Conservation (phyloP, 2,888 invertebrate species). For the Troides aeacus region DNA sequence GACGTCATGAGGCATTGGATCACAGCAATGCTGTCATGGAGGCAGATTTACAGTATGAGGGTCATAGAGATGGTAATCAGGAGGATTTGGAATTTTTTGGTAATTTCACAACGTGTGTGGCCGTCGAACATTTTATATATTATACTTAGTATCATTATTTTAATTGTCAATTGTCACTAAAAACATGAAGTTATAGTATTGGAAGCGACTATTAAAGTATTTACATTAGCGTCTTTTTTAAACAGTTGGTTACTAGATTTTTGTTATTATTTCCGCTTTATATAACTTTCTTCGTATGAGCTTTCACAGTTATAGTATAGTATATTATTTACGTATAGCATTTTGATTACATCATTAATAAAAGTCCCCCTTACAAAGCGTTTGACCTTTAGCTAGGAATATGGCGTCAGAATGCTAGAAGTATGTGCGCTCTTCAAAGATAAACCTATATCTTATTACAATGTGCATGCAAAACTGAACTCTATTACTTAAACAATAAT, state of each 20-base stretch:
- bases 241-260: too few relatives aligned
- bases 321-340: neutral
- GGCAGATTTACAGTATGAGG: too few relatives aligned
- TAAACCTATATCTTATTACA: neutral
- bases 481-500: neutral
- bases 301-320: neutral
- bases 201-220: neutral
- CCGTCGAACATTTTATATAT: too few relatives aligned
- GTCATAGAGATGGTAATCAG: too few relatives aligned
- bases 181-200: neutral
- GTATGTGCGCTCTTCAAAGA: neutral
- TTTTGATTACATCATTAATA: neutral
- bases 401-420: conserved; percentile 6
- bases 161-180: too few relatives aligned
- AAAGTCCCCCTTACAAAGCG: conserved; percentile 4
- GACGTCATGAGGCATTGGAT: too few relatives aligned
- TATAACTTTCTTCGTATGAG: neutral
- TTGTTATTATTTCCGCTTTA: neutral
- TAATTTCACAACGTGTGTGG: too few relatives aligned
- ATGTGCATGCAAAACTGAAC: neutral
- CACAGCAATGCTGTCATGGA: too few relatives aligned
- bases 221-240: too few relatives aligned
- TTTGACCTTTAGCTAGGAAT: conserved; percentile 9
- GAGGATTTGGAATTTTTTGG: too few relatives aligned
- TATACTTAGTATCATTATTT: neutral